Base-by-base conservation (phyloP, 2,797 vertebrate genomes). In the Artibeus jamaicensis region DNA sequence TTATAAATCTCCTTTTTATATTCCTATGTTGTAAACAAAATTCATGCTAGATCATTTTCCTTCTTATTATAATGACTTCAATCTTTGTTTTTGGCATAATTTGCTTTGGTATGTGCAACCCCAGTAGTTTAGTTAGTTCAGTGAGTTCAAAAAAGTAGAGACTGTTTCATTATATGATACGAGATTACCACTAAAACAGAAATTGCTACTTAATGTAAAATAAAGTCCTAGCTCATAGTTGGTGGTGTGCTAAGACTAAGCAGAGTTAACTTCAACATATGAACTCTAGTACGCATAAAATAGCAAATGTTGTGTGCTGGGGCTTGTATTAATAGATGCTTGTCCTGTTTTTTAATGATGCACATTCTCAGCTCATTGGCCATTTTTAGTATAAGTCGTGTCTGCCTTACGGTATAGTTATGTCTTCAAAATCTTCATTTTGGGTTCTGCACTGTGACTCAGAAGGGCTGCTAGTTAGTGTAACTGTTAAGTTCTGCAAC, bases 1-100 rank as follows among this genome's bases (percentile, higher is more conserved):
- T 94, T 18, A 86, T 29, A 91, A 70, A 93, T 91, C 29, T 59
- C 2, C 16, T 82, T 81, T 50, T 53, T 15, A 19, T 82, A 85
- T 83, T 76, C 6, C 16, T 95, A 65, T 94, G 59, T 55, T 86
- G 3, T 50, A 88, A 87, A 91, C 94, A 86, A 92, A 78, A 79
- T 83, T 94, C 10, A 71, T 53, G 34, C 46, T 79, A 77, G 55
- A 50, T 83, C 62, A 92, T 95, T 93, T 86, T 44, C 68, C 10
- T 77, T 89, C 11, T 48, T 59, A 87, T 48, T 59, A 87, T 73
- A 79, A 42, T 67, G 57, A 29, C 24, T 57, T 88, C 62, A 46
- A 26, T 37, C 46, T 89, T 88, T 62, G 53, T 90, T 67, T 94
- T 91, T 85, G n/a, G 3, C 21, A 29, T 73, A 74, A 67, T 79